phyloP scores from a whole-genome alignment of 2,113 vertebrate species.

The Lepisosteus osseus region DNA sequence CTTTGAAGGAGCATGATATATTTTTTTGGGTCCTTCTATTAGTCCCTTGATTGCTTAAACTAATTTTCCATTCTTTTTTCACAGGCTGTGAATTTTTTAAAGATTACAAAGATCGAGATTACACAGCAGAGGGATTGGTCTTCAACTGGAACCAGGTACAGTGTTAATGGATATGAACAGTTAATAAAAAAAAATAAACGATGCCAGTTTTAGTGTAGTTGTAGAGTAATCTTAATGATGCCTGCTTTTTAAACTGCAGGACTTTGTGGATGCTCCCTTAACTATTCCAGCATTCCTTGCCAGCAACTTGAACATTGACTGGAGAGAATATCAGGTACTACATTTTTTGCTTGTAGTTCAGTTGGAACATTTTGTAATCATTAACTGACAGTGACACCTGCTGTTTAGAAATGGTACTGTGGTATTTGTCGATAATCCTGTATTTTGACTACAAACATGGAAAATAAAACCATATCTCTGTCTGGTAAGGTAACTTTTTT shows the following conservation, averaged over 20 bases:
- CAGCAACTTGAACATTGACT: conserved; percentile 88
- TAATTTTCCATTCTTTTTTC: conserved; percentile 17
- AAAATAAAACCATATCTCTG: too few relatives aligned
- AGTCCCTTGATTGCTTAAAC: too few relatives aligned
- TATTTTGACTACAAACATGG: too few relatives aligned
- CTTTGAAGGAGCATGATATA: too few relatives aligned
- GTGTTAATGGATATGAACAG: background rate
- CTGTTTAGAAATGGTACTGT: conserved; percentile 28
- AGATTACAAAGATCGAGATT: conserved; percentile 95
- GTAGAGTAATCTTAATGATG: too few relatives aligned
- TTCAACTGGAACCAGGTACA: conserved; percentile 99
- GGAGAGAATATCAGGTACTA: conserved; percentile 92
- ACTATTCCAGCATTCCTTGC: conserved; percentile 85
- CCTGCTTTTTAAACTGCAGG: conserved; percentile 57
- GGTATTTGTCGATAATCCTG: background rate
- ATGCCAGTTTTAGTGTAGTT: too few relatives aligned
- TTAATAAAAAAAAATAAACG: too few relatives aligned
- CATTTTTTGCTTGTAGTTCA: background rate
- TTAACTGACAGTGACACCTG: conserved; percentile 39
- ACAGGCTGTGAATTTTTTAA: conserved; percentile 98
- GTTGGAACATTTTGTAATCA: background rate
- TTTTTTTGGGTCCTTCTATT: too few relatives aligned
- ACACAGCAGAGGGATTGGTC: conserved; percentile 91
- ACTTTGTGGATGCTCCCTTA: conserved; percentile 93
- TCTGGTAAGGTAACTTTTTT: too few relatives aligned